phyloP scores from a whole-genome alignment of 2,113 vertebrate species.

The Ginglymostoma cirratum region DNA sequence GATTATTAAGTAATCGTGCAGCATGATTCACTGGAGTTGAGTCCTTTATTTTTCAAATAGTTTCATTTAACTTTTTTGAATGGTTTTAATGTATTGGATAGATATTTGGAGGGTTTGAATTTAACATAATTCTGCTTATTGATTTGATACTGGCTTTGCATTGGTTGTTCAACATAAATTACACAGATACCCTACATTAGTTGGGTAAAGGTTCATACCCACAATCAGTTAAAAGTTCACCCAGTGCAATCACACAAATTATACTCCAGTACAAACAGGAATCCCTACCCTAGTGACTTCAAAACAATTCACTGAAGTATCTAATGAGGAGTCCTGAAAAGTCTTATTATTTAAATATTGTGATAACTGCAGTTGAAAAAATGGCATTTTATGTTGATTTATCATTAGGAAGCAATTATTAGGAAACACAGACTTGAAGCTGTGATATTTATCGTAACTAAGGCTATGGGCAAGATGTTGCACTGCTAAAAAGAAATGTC shows the following conservation, averaged over 20 bases:
- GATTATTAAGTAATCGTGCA: not conserved
- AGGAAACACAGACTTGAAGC: not conserved
- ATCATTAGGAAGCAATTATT: not conserved
- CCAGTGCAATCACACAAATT: not conserved
- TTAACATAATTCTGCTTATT: not conserved
- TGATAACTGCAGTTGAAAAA: not conserved
- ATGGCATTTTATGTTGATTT: not conserved
- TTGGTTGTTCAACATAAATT: not conserved
- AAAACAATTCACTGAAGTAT: not conserved
- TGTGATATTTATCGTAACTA: not conserved
- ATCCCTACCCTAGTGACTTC: not conserved
- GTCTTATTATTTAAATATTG: not conserved
- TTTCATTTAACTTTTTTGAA: not conserved
- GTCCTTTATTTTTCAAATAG: not conserved
- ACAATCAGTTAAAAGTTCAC: not conserved
- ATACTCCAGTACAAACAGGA: not conserved
- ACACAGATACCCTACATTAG: not conserved
- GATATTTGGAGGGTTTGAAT: not conserved
- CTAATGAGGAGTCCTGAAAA: not conserved
- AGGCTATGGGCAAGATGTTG: not conserved
- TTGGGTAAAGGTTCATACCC: not conserved
- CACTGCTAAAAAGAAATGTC: not conserved
- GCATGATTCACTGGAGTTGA: not conserved
- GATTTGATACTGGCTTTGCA: not conserved
- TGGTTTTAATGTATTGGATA: not conserved